Evolutionary conservation across 1,140 invertebrate species (phyloP).

Genomic region (Penaeus chinensis): DNA sequence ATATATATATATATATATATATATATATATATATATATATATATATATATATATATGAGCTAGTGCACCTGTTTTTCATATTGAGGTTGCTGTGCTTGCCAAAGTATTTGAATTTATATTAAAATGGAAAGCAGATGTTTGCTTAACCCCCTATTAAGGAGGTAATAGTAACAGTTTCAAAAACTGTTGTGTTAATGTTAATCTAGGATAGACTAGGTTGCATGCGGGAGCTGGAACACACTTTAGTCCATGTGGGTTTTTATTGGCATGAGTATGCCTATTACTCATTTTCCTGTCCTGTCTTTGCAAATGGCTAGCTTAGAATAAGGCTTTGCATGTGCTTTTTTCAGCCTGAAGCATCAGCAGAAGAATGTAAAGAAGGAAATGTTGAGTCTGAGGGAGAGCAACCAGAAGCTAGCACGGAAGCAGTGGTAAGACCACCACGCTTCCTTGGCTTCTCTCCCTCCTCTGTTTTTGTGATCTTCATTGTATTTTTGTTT

Average conservation of each 20-base stretch:
- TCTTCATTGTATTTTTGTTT: background rate
- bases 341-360: constrained; percentile 52
- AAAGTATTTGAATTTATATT: too few relatives aligned
- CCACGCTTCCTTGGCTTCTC: constrained; percentile 1
- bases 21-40: too few relatives aligned
- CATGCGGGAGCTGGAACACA: constrained; percentile 51
- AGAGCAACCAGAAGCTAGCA: constrained; percentile 55
- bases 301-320: constrained; percentile 4
- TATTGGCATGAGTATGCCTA: constrained; percentile 23
- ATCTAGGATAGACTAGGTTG: background rate
- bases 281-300: background rate
- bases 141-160: too few relatives aligned
- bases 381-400: constrained; percentile 35
- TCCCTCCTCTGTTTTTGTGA: background rate
- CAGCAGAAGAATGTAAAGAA: constrained; percentile 44
- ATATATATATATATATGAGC: too few relatives aligned
- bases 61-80: too few relatives aligned
- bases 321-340: constrained; percentile 42
- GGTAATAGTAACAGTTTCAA: too few relatives aligned
- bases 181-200: too few relatives aligned
- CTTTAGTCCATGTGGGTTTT: background rate
- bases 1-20: too few relatives aligned
- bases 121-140: too few relatives aligned
- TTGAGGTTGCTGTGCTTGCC: too few relatives aligned
- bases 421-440: constrained; percentile 51